Percentiles rank a stretch among this genome's conserved stretches.
Conservation (phyloP, 2,113 vertebrate species). For the Solea solea region DNA sequence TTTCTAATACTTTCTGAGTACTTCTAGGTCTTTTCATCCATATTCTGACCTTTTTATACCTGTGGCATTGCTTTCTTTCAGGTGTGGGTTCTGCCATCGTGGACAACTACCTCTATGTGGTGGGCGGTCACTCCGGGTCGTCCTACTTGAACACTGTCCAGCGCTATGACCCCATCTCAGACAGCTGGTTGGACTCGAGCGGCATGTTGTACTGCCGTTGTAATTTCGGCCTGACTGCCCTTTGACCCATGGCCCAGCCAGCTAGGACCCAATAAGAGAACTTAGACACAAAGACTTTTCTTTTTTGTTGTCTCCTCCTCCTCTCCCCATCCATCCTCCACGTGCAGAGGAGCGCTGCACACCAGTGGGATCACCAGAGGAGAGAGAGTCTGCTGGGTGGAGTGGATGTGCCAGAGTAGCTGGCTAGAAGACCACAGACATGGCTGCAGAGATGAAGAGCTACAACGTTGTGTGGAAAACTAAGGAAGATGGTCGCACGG, state of each 20-base stretch:
- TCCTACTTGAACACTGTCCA: slow-evolving; percentile 98
- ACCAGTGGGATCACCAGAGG: slow-evolving; percentile 39
- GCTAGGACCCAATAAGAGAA: slow-evolving; percentile 58
- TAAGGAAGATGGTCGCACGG: slow-evolving; percentile 10
- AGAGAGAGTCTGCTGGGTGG: slow-evolving; percentile 36
- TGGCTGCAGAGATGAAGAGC: slow-evolving; percentile 44
- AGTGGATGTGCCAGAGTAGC: slow-evolving; percentile 45
- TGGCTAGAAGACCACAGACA: slow-evolving; percentile 52
- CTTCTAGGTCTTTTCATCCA: too few species aligned
- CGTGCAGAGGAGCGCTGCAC: slow-evolving; percentile 57
- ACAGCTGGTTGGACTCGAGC: slow-evolving; percentile 95
- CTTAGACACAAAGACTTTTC: slow-evolving; percentile 59
- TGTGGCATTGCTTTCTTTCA: slow-evolving; percentile 48
- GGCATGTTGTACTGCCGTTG: slow-evolving; percentile 97
- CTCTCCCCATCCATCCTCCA: slow-evolving; percentile 58
- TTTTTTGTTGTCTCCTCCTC: slow-evolving; percentile 59
- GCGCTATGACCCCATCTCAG: slow-evolving; percentile 93
- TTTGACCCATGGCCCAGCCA: slow-evolving; percentile 84
- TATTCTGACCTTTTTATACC: not conserved
- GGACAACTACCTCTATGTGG: slow-evolving; percentile 96
- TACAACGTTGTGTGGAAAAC: not conserved
- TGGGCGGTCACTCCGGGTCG: slow-evolving; percentile 96
- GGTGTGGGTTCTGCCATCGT: slow-evolving; percentile 96
- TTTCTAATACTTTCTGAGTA: too few species aligned
- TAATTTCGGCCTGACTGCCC: slow-evolving; percentile 96